Percentiles rank a stretch among this genome's conserved stretches.
Evolutionary conservation across 1,140 invertebrate genomes (phyloP).

Genomic region (Littorina saxatilis): DNA sequence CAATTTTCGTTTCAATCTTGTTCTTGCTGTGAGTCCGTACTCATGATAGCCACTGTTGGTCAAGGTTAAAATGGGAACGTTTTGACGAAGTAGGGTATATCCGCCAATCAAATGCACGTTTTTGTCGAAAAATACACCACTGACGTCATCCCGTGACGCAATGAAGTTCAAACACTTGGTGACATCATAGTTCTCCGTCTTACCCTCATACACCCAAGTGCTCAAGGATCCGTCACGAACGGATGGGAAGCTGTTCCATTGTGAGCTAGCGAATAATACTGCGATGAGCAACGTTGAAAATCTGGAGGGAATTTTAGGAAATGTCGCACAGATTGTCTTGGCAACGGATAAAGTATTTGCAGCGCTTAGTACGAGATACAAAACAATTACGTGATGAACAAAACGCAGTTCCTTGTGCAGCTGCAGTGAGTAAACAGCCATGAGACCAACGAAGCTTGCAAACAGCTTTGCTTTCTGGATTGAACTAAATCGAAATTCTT

Average conservation of each 20-base stretch:
- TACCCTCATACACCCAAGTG: constrained; percentile 48
- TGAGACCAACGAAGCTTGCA: constrained; percentile 31
- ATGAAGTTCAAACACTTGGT: constrained; percentile 67
- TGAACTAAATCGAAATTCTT: not conserved
- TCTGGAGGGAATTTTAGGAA: not conserved
- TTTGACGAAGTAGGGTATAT: constrained; percentile 60
- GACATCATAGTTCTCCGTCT: constrained; percentile 50
- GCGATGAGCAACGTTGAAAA: not conserved
- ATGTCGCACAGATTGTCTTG: not conserved
- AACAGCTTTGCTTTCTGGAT: not conserved
- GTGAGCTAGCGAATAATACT: not conserved
- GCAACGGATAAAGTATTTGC: not conserved
- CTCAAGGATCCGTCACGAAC: not conserved
- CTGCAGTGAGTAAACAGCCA: constrained; percentile 59
- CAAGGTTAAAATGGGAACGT: constrained; percentile 64
- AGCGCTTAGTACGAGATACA: constrained; percentile 46
- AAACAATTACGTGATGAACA: constrained; percentile 61
- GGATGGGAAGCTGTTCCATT: constrained; percentile 14
- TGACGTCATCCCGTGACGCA: constrained; percentile 59
- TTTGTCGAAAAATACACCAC: constrained; percentile 65
- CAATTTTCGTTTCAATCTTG: not conserved
- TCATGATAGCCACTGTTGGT: constrained; percentile 67
- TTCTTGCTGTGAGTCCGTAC: constrained; percentile 46
- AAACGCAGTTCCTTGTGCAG: constrained; percentile 68
- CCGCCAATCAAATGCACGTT: constrained; percentile 63